phyloP scores from a whole-genome alignment of 2,888 invertebrate species.

The Sclerodermus sp. region DNA sequence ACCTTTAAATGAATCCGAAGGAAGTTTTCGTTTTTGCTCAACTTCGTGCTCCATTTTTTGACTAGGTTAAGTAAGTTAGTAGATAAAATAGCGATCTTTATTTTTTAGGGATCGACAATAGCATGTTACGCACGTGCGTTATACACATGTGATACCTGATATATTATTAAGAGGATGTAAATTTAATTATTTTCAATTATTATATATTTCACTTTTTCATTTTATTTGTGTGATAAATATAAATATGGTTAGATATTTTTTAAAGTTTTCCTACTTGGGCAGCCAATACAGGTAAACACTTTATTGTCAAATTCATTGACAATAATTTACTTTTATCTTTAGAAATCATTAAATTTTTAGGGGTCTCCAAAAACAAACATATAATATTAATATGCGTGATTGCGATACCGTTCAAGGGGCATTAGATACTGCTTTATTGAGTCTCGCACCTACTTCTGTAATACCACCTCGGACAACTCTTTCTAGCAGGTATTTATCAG shows the following conservation, averaged over 20 bases:
- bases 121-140: too few species aligned
- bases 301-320: slow-evolving; percentile 5
- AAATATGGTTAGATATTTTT: slow-evolving; percentile 69
- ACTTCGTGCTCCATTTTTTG: too few species aligned
- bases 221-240: background rate
- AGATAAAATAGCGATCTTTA: too few species aligned
- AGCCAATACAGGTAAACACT: slow-evolving; percentile 70
- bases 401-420: slow-evolving; percentile 74
- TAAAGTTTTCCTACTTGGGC: slow-evolving; percentile 78
- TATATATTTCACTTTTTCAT: too few species aligned
- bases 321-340: slow-evolving; percentile 9
- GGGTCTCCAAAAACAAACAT: slow-evolving; percentile 70
- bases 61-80: too few species aligned
- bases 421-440: slow-evolving; percentile 67
- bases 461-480: slow-evolving; percentile 59
- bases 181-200: too few species aligned
- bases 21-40: background rate
- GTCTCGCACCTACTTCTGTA: slow-evolving; percentile 57
- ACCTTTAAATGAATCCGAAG: background rate
- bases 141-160: too few species aligned
- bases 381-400: slow-evolving; percentile 57
- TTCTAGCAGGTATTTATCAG: slow-evolving; percentile 70
- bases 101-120: too few species aligned
- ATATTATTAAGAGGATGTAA: too few species aligned
- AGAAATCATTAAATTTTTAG: slow-evolving; percentile 55